These are phyloP conservation scores for Saxidomus purpurata DNA, from an alignment of 1,140 invertebrate genomes.

Conservation along the genomic window DNA sequence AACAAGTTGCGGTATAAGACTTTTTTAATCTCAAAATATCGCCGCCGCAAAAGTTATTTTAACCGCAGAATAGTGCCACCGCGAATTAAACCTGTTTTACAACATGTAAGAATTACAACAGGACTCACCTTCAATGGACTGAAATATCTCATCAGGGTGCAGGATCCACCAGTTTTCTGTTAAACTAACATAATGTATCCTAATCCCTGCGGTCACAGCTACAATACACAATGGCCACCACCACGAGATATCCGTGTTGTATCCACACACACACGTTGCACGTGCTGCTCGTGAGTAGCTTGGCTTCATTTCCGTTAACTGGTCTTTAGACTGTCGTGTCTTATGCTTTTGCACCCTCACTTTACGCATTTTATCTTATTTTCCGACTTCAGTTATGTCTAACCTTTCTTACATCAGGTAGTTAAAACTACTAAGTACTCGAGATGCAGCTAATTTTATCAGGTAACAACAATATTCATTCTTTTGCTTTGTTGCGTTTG, in stretches of 20 bases:
- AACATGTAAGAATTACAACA: too few species aligned
- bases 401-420: neutral
- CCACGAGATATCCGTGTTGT: slow-evolving; percentile 50
- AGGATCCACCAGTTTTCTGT: slow-evolving; percentile 80
- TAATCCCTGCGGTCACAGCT: slow-evolving; percentile 68
- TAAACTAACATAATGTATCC: slow-evolving; percentile 75
- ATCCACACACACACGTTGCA: slow-evolving; percentile 47
- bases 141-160: slow-evolving; percentile 83
- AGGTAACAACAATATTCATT: too few species aligned
- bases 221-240: slow-evolving; percentile 73
- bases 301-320: neutral
- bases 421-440: neutral
- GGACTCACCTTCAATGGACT: slow-evolving; percentile 82
- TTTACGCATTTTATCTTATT: slow-evolving; percentile 1
- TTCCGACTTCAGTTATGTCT: neutral
- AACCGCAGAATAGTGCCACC: too few species aligned
- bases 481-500: too few species aligned
- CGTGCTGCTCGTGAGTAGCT: neutral
- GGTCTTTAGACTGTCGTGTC: neutral
- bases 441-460: too few species aligned
- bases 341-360: neutral
- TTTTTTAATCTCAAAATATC: too few species aligned
- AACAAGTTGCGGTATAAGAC: too few species aligned
- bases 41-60: too few species aligned
- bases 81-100: too few species aligned